Conservation (phyloP, 2,797 vertebrate species). For the Scyliorhinus canicula region DNA sequence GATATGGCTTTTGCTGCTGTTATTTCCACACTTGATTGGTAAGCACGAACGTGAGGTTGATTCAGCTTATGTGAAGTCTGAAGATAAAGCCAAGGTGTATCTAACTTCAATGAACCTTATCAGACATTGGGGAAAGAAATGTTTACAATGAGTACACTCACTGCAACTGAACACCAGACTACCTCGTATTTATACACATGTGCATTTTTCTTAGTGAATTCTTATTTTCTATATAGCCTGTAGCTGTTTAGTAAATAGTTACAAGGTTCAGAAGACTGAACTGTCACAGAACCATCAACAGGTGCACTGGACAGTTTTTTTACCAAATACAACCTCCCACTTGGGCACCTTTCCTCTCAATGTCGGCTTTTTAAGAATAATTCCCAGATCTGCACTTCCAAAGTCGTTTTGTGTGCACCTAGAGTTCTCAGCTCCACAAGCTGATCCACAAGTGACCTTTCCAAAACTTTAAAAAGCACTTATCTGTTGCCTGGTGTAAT, state of each 20-base stretch:
- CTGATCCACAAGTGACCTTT: not conserved
- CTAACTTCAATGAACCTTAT: slow-evolving; percentile 68
- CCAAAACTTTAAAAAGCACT: not conserved
- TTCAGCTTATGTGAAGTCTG: slow-evolving; percentile 62
- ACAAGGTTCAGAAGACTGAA: not conserved
- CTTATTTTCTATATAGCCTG: not conserved
- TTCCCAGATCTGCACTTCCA: not conserved
- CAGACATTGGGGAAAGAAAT: slow-evolving; percentile 10
- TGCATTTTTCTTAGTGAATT: not conserved
- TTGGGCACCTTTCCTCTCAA: not conserved
- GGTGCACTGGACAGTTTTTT: not conserved
- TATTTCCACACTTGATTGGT: slow-evolving; percentile 62
- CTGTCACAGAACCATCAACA: not conserved
- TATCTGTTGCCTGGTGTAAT: not conserved
- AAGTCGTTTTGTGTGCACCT: not conserved
- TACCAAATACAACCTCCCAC: not conserved
- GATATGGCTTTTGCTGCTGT: slow-evolving; percentile 65
- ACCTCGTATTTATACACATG: not conserved
- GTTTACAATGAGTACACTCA: not conserved
- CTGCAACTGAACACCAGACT: not conserved
- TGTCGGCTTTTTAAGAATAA: not conserved
- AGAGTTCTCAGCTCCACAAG: not conserved
- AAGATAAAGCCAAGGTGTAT: slow-evolving; percentile 74
- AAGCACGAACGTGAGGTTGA: slow-evolving; percentile 57
- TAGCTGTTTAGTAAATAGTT: not conserved